phyloP scores from a whole-genome alignment of 1,140 invertebrate genomes.

The Olivierus martensii region DNA sequence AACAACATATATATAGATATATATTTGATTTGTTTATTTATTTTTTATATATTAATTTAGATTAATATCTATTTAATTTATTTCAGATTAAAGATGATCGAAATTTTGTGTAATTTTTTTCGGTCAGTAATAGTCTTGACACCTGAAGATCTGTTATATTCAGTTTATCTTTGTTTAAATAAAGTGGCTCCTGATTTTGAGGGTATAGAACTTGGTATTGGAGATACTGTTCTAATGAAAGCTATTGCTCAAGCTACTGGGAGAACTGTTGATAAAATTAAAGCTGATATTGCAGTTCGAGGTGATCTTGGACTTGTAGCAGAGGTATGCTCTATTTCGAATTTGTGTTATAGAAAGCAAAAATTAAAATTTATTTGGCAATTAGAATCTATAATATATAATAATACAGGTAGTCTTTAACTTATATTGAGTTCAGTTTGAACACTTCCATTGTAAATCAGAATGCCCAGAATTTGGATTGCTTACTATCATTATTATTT shows the following conservation, averaged over 20 bases:
- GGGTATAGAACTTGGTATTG: conserved; percentile 78
- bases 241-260: conserved; percentile 88
- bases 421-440: too few relatives aligned
- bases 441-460: too few relatives aligned
- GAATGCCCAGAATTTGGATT: too few relatives aligned
- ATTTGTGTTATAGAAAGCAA: too few relatives aligned
- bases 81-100: conserved; percentile 73
- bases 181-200: conserved; percentile 89
- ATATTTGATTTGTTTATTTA: background rate
- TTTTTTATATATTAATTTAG: background rate
- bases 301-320: conserved; percentile 92
- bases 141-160: conserved; percentile 74
- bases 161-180: conserved; percentile 91
- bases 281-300: conserved; percentile 55
- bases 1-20: background rate
- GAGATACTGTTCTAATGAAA: conserved; percentile 86
- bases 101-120: conserved; percentile 87
- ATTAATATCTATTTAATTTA: background rate
- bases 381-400: too few relatives aligned
- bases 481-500: too few relatives aligned
- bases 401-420: too few relatives aligned
- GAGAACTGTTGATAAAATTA: conserved; percentile 68
- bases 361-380: too few relatives aligned
- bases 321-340: too few relatives aligned
- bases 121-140: conserved; percentile 77